Evolutionary conservation across 2,797 vertebrate genomes (phyloP), one percentile per base, ranked within the genome.

Genomic region (Anomalospiza imberbis): DNA sequence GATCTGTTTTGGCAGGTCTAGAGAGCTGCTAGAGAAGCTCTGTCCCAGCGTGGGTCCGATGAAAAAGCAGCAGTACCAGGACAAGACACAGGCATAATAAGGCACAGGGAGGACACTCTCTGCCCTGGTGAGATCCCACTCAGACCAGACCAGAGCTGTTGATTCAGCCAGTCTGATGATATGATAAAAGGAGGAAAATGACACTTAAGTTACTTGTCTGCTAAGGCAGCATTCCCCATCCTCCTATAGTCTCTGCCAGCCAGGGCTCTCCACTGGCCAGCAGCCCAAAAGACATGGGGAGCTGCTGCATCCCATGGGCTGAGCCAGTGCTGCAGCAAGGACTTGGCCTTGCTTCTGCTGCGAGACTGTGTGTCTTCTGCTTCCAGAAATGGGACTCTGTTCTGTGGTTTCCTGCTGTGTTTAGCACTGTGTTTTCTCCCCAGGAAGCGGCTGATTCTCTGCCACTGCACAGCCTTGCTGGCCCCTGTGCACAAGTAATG

Each of bases 401-500:
- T 74, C 61, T 40, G 53, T 9, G 50, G 29, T 71, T 80, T 74
- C n/a, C 48, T n/a, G 18, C 24, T 21, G 70, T 21, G 7, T 47
- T 91, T 83, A 47, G n/a, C 24, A 15, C 25, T 40, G 55, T 1
- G 2, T 63, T 87, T 63, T 74, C 24, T 71, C 28, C n/a, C 34
- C 12, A 17, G 40, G 24, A 45, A 26, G 13, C 20, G 85, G 22
- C 34, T 84, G 44, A 8, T 38, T 50, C 22, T 54, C 15, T 91
- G 54, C 55, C 38, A 28, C 62, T 53, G 53, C 7, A 1, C 25
- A 81, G 70, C 24, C 26, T 68, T 50, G 26, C 34, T 53, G 53
- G 48, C 7, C 32, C 36, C 22, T 4, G 1, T 36, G 17, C 26
- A 50, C 0, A 0, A 73, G 28, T 12, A 1, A 3, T 22, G 29